Percentiles rank a stretch among this genome's conserved stretches.
Evolutionary conservation across 2,797 vertebrate genomes (phyloP).

Genomic region (Psittacula echo): DNA sequence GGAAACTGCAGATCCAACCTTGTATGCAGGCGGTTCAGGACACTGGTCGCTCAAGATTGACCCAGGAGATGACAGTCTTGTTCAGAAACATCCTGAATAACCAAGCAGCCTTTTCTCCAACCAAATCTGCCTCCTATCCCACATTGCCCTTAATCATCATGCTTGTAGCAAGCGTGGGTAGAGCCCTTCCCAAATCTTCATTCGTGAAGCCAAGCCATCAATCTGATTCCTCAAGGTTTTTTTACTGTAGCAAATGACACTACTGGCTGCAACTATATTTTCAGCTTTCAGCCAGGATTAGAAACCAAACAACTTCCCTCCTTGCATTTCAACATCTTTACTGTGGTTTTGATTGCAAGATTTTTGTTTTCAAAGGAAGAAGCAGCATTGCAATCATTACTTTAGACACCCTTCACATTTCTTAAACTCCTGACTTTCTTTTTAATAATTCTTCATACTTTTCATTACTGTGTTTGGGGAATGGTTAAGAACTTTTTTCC

Average conservation of each 20-base stretch:
- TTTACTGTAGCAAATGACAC: background rate
- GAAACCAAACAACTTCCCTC: background rate
- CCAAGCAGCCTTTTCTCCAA: no score
- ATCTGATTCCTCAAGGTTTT: background rate
- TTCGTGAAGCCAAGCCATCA: no score
- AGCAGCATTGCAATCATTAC: background rate
- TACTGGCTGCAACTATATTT: background rate
- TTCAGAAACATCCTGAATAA: no score
- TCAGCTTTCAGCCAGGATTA: background rate
- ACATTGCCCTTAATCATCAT: no score
- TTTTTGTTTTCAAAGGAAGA: background rate
- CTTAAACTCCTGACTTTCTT: background rate
- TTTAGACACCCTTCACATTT: background rate
- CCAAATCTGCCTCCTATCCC: no score
- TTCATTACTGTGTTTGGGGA: background rate
- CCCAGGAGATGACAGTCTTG: no score
- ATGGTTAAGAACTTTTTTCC: background rate
- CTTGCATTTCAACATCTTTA: background rate
- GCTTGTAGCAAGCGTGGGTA: no score
- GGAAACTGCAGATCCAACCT: no score
- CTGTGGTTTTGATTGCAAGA: background rate
- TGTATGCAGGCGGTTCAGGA: no score
- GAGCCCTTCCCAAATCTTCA: no score
- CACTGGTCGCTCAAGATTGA: no score
- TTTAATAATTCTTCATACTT: background rate